Base-by-base conservation (phyloP, 1,140 invertebrate species). In the Hypothenemus hampei region DNA sequence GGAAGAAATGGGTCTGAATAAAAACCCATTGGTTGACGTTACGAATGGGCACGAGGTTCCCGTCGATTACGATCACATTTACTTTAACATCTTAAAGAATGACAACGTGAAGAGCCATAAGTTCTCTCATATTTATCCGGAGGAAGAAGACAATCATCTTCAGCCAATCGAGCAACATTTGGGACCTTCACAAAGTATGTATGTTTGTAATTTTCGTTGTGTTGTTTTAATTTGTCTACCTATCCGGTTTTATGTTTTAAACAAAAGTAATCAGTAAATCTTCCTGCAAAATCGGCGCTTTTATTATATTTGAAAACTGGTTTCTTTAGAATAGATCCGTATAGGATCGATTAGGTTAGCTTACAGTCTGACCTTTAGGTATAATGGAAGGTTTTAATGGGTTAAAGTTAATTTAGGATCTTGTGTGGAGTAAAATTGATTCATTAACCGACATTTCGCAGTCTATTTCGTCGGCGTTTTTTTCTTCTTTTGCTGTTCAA, bases 21-120 rank as follows among this genome's bases (percentile, higher is more conserved):
- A 69, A 66, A 72, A 69, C 59, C 69, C 68, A 59, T 65, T 71
- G 53, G 65, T 71, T 40, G 70, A 70, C 68, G 66, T 62, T 61
- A 64, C 52, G 22, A 69, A 69, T 57, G 69, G 67, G 37, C 61
- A 64, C 48, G 67, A 71, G 18, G 67, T 66, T 26, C 66, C 69
- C 48, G 63, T 66, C 52, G 66, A 61, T 58, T 61, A 63, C 59
- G 65, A 71, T 60, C 68, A 68, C 58, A 64, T 71, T 54, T 68
- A 55, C 59, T 62, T 67, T 54, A 69, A 60, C 64, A 68, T 71
- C 57, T 59, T 71, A 63, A 69, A 65, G 65, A 67, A 65, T 60
- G 65, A 64, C 60, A 68, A 64, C 53, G 58, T 55, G 31, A 65
- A 61, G 24, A 24, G 54, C 57, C 58, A 59, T 51, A 63, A 57